Percentiles rank a stretch among this genome's conserved stretches.
phyloP scores from a whole-genome alignment of 2,888 invertebrate genomes.

The Papilio protenor region DNA sequence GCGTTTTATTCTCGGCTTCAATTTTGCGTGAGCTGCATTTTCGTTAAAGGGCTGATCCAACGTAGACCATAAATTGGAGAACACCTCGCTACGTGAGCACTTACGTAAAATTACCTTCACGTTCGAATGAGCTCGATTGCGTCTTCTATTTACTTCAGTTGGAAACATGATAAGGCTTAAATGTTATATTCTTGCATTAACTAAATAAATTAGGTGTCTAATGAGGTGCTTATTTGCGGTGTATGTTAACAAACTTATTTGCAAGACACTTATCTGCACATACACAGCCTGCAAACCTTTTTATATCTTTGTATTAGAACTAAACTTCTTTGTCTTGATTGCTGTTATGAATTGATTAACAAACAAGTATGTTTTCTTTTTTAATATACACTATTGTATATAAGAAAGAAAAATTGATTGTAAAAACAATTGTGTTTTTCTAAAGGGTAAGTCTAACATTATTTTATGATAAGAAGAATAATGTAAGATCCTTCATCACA shows the following conservation, averaged over 20 bases:
- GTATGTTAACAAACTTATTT: not conserved
- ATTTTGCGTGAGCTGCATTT: slow-evolving; percentile 32
- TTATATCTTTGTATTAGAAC: too few relatives aligned
- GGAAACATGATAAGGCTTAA: slow-evolving; percentile 19
- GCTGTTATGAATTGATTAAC: too few relatives aligned
- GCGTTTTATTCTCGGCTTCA: slow-evolving; percentile 20
- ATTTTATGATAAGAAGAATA: too few relatives aligned
- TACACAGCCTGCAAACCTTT: too few relatives aligned
- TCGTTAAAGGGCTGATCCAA: slow-evolving; percentile 23
- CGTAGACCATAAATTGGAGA: slow-evolving; percentile 33
- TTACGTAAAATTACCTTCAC: slow-evolving; percentile 72
- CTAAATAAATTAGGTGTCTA: not conserved
- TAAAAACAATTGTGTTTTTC: too few relatives aligned
- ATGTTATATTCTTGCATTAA: not conserved
- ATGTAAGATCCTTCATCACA: too few relatives aligned
- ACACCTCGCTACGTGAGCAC: slow-evolving; percentile 66
- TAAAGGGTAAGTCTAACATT: too few relatives aligned
- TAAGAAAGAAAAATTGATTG: too few relatives aligned
- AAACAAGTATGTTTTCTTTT: too few relatives aligned
- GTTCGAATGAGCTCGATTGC: slow-evolving; percentile 29
- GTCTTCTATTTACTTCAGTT: slow-evolving; percentile 27
- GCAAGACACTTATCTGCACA: too few relatives aligned
- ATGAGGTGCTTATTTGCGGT: not conserved
- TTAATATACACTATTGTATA: too few relatives aligned
- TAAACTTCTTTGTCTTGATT: too few relatives aligned